phyloP scores from a whole-genome alignment of 2,797 vertebrate genomes.

The Octomys mimax region DNA sequence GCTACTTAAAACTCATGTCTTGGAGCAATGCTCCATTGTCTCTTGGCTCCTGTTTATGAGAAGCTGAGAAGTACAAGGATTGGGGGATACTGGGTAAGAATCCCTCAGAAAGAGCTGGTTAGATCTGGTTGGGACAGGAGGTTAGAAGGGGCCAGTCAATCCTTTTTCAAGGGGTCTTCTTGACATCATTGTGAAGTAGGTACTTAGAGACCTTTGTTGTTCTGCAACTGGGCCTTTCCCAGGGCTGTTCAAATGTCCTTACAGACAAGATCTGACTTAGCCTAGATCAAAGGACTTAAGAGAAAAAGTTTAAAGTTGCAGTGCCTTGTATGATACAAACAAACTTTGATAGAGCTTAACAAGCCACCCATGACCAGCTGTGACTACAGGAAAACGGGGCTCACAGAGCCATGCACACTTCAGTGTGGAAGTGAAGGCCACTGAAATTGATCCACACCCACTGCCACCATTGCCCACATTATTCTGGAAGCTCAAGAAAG shows the following conservation, averaged over 20 bases:
- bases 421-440: accelerated
- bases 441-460: not conserved
- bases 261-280: not conserved
- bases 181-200: not conserved
- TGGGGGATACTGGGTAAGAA: not conserved
- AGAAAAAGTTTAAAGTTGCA: not conserved
- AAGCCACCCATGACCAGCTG: accelerated
- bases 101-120: not conserved
- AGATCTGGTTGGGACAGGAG: not conserved
- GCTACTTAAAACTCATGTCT: not conserved
- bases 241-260: not conserved
- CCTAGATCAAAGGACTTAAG: not conserved
- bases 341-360: accelerated
- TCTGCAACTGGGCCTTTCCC: not conserved
- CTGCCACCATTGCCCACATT: accelerated
- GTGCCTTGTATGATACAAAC: accelerated
- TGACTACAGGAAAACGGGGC: not conserved
- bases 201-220: not conserved
- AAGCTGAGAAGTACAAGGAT: no score
- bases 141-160: no score
- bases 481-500: not conserved
- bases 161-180: not conserved
- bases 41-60: not conserved
- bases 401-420: accelerated
- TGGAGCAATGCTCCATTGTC: not conserved